Evolutionary conservation across 2,113 vertebrate species (phyloP).

Genomic region (Brachyhypopomus occidentalis): DNA sequence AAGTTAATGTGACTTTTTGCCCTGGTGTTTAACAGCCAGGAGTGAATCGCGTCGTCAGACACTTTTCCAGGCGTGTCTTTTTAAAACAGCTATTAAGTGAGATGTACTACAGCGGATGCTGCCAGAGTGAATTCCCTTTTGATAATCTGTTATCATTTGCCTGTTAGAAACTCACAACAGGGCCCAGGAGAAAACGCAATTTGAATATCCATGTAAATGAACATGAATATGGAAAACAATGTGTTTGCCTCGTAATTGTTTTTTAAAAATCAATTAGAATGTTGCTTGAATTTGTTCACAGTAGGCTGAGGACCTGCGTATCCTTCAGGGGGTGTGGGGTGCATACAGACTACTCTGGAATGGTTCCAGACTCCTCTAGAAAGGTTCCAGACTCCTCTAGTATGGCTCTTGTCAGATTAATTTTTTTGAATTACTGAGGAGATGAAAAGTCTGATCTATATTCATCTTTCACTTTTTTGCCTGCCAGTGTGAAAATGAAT

Average conservation of each 20-base stretch:
- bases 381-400: neutral
- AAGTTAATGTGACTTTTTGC: slow-evolving; percentile 20
- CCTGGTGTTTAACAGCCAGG: neutral
- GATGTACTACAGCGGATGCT: neutral
- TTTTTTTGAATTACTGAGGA: slow-evolving; percentile 22
- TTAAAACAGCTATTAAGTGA: slow-evolving; percentile 34
- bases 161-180: slow-evolving; percentile 21
- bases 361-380: neutral
- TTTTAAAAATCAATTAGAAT: neutral
- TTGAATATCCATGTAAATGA: slow-evolving; percentile 28
- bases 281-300: slow-evolving; percentile 6
- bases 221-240: slow-evolving; percentile 21
- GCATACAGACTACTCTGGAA: neutral
- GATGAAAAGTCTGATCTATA: slow-evolving; percentile 9
- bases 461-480: slow-evolving; percentile 10
- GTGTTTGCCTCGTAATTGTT: neutral
- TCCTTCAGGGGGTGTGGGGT: neutral
- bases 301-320: neutral
- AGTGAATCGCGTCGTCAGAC: slow-evolving; percentile 34
- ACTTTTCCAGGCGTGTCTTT: slow-evolving; percentile 21
- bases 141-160: slow-evolving; percentile 36
- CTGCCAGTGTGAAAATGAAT: slow-evolving; percentile 28
- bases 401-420: slow-evolving; percentile 4
- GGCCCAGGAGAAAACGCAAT: slow-evolving; percentile 11
- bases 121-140: slow-evolving; percentile 24